Base-by-base conservation (phyloP, 2,797 vertebrate genomes). In the Enteromius unitaeniatus region DNA sequence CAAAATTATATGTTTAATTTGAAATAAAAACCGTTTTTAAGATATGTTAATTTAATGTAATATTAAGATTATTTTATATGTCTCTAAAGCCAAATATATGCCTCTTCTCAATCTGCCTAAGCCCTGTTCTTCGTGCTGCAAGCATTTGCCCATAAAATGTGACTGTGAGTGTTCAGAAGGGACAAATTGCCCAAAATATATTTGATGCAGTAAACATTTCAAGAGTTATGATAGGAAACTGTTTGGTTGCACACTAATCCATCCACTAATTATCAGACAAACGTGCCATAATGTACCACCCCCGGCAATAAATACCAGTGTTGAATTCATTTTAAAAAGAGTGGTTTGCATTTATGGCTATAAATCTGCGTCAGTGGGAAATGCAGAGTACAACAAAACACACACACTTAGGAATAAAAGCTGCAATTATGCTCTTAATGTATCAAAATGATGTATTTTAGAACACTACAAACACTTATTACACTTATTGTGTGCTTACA, bases 261-360 rank as follows among this genome's bases (percentile, higher is more conserved):
- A 37, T 21, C 26, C 79, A 62, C 26, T 47, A 28, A 72, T 81
- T 58, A 45, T 70, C 19, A 47, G 53, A 47, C 4, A 73, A 62
- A 73, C n/a, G 40, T 34, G 78, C 70, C 85, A 84, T 53, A 87
- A 81, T 76, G 86, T 65, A 76, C 62, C 26, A 70, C 47, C 10
- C 11, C 19, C 65, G 77, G 89, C 87, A 88, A 86, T 94, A 93
- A 93, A 94, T 81, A 81, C 87, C 86, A 78, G 67, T 84, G 87
- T 85, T 82, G 89, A 86, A 89, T 79, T 88, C 89, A 85, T 89
- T 88, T 84, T 81, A 79, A 34, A 64, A 64, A 75, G 45, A 62
- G 73, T 85, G 64, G 53, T 68, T 64, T 86, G 62, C 73, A 90
- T 94, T 92, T 94, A 94, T 88, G 89, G 78, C 70, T 58, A 15